phyloP scores from a whole-genome alignment of 1,140 invertebrate genomes.

The Atta texana region DNA sequence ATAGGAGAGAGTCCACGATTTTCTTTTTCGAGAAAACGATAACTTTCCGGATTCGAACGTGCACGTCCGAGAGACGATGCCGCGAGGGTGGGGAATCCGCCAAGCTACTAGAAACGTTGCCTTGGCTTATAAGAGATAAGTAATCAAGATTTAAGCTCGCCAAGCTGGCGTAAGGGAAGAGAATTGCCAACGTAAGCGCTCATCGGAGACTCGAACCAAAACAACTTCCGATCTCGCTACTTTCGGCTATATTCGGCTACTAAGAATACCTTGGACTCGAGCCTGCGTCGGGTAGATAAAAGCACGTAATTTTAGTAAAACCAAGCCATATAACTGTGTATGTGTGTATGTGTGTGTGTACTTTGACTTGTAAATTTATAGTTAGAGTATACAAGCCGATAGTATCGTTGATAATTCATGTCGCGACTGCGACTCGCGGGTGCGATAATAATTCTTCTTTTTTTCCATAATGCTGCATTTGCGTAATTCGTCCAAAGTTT shows the following conservation, averaged over 20 bases:
- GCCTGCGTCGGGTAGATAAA: constrained; percentile 31
- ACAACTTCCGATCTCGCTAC: constrained; percentile 42
- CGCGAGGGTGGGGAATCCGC: constrained; percentile 16
- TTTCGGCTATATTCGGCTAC: constrained; percentile 31
- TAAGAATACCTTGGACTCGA: background rate
- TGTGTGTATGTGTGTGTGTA: background rate
- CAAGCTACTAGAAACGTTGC: constrained; percentile 40
- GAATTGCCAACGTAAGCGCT: constrained; percentile 51
- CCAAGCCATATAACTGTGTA: background rate
- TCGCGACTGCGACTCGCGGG: background rate
- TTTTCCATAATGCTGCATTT: background rate
- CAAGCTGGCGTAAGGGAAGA: constrained; percentile 3
- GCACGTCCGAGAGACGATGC: constrained; percentile 46
- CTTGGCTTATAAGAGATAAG: constrained; percentile 59
- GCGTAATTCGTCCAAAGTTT: background rate
- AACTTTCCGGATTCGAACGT: constrained; percentile 62
- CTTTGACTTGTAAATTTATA: constrained; percentile 26
- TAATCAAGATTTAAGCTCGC: constrained; percentile 63
- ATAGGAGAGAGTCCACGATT: constrained; percentile 53
- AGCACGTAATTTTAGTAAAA: constrained; percentile 7
- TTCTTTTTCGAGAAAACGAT: constrained; percentile 63
- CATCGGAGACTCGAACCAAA: constrained; percentile 50
- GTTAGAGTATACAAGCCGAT: background rate
- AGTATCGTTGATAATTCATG: constrained; percentile 5
- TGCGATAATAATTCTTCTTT: background rate